A percentile compares a stretch with the other conserved stretches of the same genome.
phyloP scores from a whole-genome alignment of 2,888 invertebrate species.

The Rhimphoctona megacephalus region DNA sequence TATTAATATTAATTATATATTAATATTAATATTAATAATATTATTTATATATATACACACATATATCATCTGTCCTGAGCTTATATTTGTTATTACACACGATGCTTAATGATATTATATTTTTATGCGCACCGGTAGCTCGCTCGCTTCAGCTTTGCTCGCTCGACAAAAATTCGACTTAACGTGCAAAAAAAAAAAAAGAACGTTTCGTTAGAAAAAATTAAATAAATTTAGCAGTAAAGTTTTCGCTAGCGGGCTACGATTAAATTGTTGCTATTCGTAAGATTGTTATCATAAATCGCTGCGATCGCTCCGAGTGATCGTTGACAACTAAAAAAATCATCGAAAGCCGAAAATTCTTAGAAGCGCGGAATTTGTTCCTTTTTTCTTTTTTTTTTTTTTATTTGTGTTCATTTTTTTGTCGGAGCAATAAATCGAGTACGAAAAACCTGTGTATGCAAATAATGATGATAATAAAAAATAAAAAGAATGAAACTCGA shows the following conservation, averaged over 20 bases:
- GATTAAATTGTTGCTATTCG: conserved; percentile 84
- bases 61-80: conserved; percentile 82
- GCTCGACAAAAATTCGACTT: conserved; percentile 9
- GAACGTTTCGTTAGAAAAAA: conserved; percentile 2
- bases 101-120: conserved; percentile 84
- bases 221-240: conserved; percentile 64
- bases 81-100: conserved; percentile 84
- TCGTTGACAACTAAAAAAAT: conserved; percentile 63
- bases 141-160: conserved; percentile 78
- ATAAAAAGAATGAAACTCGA: conserved; percentile 6
- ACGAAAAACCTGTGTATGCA: conserved; percentile 67
- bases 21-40: conserved; percentile 1
- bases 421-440: conserved; percentile 74
- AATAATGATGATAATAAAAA: conserved; percentile 6
- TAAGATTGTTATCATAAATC: conserved; percentile 84
- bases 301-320: conserved; percentile 78
- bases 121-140: conserved; percentile 83
- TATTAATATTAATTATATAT: conserved; percentile 4
- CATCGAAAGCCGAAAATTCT: conserved; percentile 72
- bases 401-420: not conserved
- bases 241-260: conserved; percentile 80
- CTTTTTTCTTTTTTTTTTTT: conserved; percentile 67
- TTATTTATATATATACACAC: conserved; percentile 55
- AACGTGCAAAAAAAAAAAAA: conserved; percentile 20
- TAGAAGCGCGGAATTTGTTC: conserved; percentile 77